phyloP scores from a whole-genome alignment of 2,113 vertebrate genomes.

The Brachionichthys hirsutus region DNA sequence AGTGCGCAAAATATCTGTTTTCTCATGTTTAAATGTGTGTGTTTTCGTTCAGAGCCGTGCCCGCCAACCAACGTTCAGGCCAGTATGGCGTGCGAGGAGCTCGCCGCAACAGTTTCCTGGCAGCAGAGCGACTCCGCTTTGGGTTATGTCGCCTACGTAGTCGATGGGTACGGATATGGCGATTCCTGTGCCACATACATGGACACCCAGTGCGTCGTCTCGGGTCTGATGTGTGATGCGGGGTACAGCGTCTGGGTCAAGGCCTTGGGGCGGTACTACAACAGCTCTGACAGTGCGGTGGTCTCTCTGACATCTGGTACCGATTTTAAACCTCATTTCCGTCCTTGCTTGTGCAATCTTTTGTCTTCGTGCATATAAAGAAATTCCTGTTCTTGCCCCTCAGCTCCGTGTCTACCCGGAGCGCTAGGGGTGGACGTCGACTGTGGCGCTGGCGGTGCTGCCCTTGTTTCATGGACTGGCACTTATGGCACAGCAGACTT shows the following conservation, averaged over 20 bases:
- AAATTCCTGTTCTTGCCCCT: conserved; percentile 2
- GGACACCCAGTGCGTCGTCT: conserved; percentile 47
- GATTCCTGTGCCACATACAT: conserved; percentile 38
- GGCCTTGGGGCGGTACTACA: conserved; percentile 57
- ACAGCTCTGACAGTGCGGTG: conserved; percentile 64
- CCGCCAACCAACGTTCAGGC: conserved; percentile 58
- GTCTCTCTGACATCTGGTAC: conserved; percentile 64
- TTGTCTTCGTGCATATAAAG: not conserved
- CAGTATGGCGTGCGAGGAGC: conserved; percentile 48
- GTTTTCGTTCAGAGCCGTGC: conserved; percentile 66
- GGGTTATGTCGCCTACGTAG: conserved; percentile 60
- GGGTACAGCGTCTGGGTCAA: conserved; percentile 58
- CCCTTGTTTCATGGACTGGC: conserved; percentile 63
- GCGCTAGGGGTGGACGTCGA: conserved; percentile 35
- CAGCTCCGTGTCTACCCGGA: conserved; percentile 73
- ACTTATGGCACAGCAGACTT: conserved; percentile 54
- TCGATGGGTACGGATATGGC: conserved; percentile 26
- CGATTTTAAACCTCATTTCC: not conserved
- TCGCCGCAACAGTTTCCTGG: conserved; percentile 62
- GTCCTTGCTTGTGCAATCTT: not conserved
- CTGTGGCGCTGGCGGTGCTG: conserved; percentile 56
- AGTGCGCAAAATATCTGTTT: not conserved
- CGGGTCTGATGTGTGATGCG: conserved; percentile 63
- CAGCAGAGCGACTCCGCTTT: conserved; percentile 52
- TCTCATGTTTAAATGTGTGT: not conserved